Conservation (phyloP, 2,113 vertebrate species). For the Grammomys dolichurus region DNA sequence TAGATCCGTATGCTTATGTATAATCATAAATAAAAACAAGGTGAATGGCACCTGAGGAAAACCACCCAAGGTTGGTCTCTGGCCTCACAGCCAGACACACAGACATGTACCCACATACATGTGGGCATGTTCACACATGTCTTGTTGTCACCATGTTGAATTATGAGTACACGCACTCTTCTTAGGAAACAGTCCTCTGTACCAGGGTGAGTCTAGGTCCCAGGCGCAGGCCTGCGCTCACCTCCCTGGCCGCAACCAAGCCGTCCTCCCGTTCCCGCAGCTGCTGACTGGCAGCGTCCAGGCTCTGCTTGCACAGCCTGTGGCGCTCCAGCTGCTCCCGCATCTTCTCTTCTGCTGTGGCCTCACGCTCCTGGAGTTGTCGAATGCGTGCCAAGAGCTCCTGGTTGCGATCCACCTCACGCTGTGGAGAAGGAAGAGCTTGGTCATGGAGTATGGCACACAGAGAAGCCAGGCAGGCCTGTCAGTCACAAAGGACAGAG, state of each 20-base stretch:
- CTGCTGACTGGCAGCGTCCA: slow-evolving; percentile 90
- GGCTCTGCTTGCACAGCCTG: slow-evolving; percentile 87
- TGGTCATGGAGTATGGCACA: background rate
- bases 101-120: background rate
- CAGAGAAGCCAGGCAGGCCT: background rate
- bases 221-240: slow-evolving; percentile 76
- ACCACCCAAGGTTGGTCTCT: background rate
- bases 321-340: slow-evolving; percentile 91
- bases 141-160: background rate
- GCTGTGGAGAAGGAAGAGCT: slow-evolving; percentile 82
- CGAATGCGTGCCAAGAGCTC: slow-evolving; percentile 92
- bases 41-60: background rate
- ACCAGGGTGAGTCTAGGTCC: background rate
- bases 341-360: slow-evolving; percentile 86
- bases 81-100: background rate
- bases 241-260: slow-evolving; percentile 91
- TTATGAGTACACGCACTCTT: fast-evolving
- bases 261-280: slow-evolving; percentile 91
- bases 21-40: background rate
- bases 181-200: background rate
- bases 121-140: background rate
- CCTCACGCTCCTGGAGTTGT: slow-evolving; percentile 91
- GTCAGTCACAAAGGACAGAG: background rate
- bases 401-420: slow-evolving; percentile 93
- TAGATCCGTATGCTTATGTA: background rate